Evolutionary conservation across 1,140 invertebrate species (phyloP), one percentile per base, ranked within the genome.

Genomic region (Arctopsyche grandis): DNA sequence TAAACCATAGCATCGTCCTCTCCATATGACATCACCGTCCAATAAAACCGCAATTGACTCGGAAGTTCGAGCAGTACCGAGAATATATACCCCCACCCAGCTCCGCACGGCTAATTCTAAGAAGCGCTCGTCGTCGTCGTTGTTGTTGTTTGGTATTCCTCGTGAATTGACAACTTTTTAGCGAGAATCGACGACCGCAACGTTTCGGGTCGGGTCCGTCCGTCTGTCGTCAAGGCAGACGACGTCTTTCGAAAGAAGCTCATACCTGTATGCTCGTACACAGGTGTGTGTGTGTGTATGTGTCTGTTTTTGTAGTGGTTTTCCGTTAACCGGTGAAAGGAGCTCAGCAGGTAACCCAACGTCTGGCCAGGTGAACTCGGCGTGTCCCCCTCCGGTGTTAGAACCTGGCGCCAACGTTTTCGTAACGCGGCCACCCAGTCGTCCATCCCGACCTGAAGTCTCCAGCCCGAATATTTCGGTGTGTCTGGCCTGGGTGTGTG

Each of bases 281-380:
- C 22, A 26, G 21, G 5, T 66, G 9, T 10, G 21, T 60, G 10
- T 9, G 5, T 16, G 16, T 5, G 9, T n/a, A n/a, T 14, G 52
- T 56, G 14, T 56, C 52, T 56, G 14, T 16, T 56, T 14, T 5
- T 3, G 52, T 14, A 14, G 63, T 66, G 7, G n/a, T 19, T 22
- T 22, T 66, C 63, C 63, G 63, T 66, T 66, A 22, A 66, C 22
- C 63, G 63, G 63, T 66, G 63, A 66, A 66, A 66, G 63, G 63
- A 66, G 63, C 63, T 14, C 63, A 66, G 63, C 63, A 66, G 63
- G 63, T 66, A 66, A 66, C 63, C 63, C 19, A 22, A 12, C 63
- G 63, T 66, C 63, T 66, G 63, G 29, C 63, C 63, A 66, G 63
- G 63, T 66, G 63, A 66, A 29, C 22, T 22, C 63, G 21, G 1